Percentiles rank a stretch among this genome's conserved stretches.
Evolutionary conservation across 2,888 invertebrate species (phyloP).

Genomic region (Leucozona laternaria): DNA sequence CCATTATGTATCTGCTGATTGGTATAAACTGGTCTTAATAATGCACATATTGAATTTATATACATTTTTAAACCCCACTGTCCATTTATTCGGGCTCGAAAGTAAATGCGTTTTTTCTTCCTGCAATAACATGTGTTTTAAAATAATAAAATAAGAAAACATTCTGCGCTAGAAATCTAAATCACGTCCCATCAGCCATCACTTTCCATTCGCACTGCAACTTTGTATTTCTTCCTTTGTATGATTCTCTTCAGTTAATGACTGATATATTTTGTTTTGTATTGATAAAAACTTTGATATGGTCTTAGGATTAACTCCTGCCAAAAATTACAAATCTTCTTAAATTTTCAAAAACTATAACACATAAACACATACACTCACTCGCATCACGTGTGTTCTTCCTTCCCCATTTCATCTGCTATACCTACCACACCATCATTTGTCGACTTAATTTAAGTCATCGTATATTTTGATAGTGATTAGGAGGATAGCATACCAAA

Average conservation of each 20-base stretch:
- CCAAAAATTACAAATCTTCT: slow-evolving; percentile 51
- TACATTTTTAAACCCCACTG: no score
- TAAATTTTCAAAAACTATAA: slow-evolving; percentile 36
- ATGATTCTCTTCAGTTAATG: background rate
- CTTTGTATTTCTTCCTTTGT: background rate
- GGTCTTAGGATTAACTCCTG: slow-evolving; percentile 50
- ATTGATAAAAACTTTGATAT: slow-evolving; percentile 24
- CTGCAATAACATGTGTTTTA: no score
- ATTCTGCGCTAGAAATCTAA: no score
- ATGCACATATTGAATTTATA: no score
- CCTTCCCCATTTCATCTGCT: slow-evolving; percentile 17
- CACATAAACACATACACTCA: slow-evolving; percentile 24
- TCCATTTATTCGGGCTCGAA: no score
- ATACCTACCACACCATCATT: slow-evolving; percentile 61
- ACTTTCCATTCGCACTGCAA: background rate
- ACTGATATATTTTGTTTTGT: background rate
- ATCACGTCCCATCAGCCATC: background rate
- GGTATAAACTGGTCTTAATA: no score
- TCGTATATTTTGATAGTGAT: slow-evolving; percentile 70
- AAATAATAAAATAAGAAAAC: no score
- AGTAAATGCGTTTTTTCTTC: no score
- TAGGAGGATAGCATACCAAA: slow-evolving; percentile 58
- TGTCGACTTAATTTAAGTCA: slow-evolving; percentile 71
- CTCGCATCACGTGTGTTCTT: slow-evolving; percentile 57
- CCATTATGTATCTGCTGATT: no score